Conservation (phyloP, 2,888 invertebrate genomes). For the Bedellia somnulentella region DNA sequence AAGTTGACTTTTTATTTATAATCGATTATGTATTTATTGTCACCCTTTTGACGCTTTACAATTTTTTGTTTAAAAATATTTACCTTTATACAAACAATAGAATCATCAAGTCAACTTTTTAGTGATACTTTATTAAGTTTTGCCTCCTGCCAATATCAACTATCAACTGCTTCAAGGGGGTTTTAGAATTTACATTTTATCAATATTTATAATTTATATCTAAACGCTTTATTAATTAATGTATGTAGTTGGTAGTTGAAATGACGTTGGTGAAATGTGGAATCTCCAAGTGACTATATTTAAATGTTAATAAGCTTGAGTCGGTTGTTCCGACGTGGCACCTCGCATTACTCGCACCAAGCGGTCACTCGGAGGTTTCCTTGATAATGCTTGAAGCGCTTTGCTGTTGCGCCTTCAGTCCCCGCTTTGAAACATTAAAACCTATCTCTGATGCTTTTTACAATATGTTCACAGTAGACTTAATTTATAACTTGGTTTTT, state of each 20-base stretch:
- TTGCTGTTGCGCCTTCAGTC: conserved; percentile 52
- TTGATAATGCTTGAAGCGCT: conserved; percentile 43
- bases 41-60: too few species aligned
- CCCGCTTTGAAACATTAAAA: conserved; percentile 52
- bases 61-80: too few species aligned
- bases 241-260: conserved; percentile 53
- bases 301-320: too few species aligned
- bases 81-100: too few species aligned
- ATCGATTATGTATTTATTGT: too few species aligned
- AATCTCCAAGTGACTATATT: conserved; percentile 43
- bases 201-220: conserved; percentile 10
- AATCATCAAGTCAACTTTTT: conserved; percentile 46
- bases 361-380: conserved; percentile 37
- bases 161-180: conserved; percentile 52
- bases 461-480: conserved; percentile 54
- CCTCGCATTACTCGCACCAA: not conserved
- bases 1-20: conserved; percentile 33
- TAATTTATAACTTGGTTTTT: conserved; percentile 47
- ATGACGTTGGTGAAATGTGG: conserved; percentile 41
- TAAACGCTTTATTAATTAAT: conserved; percentile 17
- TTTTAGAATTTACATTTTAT: conserved; percentile 26
- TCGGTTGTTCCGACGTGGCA: not conserved
- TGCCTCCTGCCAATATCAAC: conserved; percentile 45
- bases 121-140: conserved; percentile 21
- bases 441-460: conserved; percentile 52